phyloP scores from a whole-genome alignment of 2,888 invertebrate genomes.

The Elgonia sp. region DNA sequence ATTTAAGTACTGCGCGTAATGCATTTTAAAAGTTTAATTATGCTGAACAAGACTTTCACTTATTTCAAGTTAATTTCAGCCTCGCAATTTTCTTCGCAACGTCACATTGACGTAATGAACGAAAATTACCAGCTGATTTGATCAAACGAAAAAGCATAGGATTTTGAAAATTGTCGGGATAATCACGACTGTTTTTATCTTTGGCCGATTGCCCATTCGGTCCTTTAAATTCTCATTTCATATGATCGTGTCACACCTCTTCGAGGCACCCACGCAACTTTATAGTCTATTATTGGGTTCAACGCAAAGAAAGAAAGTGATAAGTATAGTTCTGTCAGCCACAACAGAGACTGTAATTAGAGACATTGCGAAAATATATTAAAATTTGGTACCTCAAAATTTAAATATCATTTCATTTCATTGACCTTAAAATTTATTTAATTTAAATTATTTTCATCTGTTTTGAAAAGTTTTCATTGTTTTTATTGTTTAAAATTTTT shows the following conservation, averaged over 20 bases:
- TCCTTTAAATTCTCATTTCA: conserved; percentile 62
- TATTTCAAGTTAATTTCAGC: too few relatives aligned
- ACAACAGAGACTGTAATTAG: conserved; percentile 22
- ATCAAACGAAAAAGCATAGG: neutral
- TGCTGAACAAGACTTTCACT: too few relatives aligned
- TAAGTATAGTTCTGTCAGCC: conserved; percentile 21
- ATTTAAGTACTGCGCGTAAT: neutral
- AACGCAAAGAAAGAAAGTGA: conserved; percentile 36
- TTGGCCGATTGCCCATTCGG: conserved; percentile 60
- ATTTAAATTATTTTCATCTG: too few relatives aligned
- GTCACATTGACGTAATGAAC: neutral
- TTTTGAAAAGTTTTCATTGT: too few relatives aligned
- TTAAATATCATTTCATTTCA: neutral
- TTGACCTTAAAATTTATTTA: conserved; percentile 8
- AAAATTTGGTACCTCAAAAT: neutral
- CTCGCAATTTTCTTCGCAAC: too few relatives aligned
- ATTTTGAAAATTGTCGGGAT: conserved; percentile 10
- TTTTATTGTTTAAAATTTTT: too few relatives aligned
- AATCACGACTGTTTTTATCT: conserved; percentile 66
- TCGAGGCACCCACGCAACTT: conserved; percentile 58
- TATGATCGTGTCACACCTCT: conserved; percentile 56
- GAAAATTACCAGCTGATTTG: neutral
- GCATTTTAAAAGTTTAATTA: neutral
- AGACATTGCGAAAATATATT: neutral
- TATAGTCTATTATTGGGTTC: conserved; percentile 55